Conservation (phyloP, 2,888 invertebrate species). For the Uloborus plumipes region DNA sequence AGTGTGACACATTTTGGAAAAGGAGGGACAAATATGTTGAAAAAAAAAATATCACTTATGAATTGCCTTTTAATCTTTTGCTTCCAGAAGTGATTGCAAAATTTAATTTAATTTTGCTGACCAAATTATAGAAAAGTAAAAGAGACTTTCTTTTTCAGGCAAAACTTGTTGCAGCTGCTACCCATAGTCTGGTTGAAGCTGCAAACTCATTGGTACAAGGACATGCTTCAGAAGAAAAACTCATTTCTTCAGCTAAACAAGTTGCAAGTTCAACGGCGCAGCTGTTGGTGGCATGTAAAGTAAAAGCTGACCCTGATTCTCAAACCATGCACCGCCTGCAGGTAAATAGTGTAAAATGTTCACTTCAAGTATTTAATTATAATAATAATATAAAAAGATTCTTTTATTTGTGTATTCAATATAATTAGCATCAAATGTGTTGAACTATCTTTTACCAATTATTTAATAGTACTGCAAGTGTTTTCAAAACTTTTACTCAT, state of each 20-base stretch:
- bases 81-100: not conserved
- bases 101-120: not conserved
- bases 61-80: not conserved
- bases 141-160: conserved; percentile 74
- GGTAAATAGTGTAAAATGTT: conserved; percentile 69
- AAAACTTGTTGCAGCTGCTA: conserved; percentile 94
- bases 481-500: no score
- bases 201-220: conserved; percentile 97
- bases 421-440: no score
- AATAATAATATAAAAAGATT: no score
- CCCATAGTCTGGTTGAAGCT: conserved; percentile 96
- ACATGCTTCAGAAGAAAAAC: conserved; percentile 91
- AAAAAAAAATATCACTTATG: no score
- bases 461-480: no score
- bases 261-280: conserved; percentile 98
- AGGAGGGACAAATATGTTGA: no score
- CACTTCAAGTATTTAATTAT: no score
- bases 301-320: conserved; percentile 96
- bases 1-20: no score
- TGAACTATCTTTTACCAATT: no score
- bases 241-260: conserved; percentile 90
- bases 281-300: conserved; percentile 96
- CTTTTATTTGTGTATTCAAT: no score
- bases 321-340: conserved; percentile 90
- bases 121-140: not conserved